Evolutionary conservation across 2,888 invertebrate species (phyloP), one percentile per base, ranked within the genome.

Genomic region (Auanema freiburgensis): DNA sequence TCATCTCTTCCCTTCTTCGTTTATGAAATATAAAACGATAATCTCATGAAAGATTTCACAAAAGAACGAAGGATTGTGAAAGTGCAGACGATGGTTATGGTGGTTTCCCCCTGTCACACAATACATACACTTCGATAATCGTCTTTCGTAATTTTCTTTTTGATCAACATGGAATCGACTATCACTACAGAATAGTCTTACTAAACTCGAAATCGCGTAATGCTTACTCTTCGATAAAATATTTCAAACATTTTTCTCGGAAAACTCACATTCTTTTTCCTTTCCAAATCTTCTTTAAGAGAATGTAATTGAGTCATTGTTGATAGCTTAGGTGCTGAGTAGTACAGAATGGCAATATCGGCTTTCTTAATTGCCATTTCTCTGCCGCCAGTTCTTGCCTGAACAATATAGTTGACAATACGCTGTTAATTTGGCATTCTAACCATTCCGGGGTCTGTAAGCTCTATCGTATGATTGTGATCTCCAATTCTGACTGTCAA

Each of bases 361-460:
- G 71, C 70, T 18, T 55, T 56, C 12, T 66, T 62, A 21, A 74
- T 64, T 12, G 74, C 74, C 71, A 74, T 71, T 59, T 74, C 74
- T 23, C 74, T 66, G 8, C 66, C 67, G n/a, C 74, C 74, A 8
- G 74, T 74, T 40, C 64, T 49, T 18, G 66, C 67, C 73, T 71
- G 62, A 53, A 72, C 57, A 24, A 24, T 49, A 21, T 12, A n/a
- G 21, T 44, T 61, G 5, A n/a, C 16, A 54, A 33, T 55, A 5
- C 43, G n/a, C 11, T 57, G n/a, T 16, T 11, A 23, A 10, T 52
- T 56, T 52, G 23, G 11, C 5, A 52, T 14, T 63, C 67, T 62
- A 23, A 70, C 72, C 63, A 71, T 42, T 68, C 73, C 73, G 0
- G 73, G 73, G 61, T 73, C 73, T 25, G 67, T 67, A 49, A 73